Evolutionary conservation across 2,888 invertebrate genomes (phyloP).

Genomic region (Archips xylosteana): DNA sequence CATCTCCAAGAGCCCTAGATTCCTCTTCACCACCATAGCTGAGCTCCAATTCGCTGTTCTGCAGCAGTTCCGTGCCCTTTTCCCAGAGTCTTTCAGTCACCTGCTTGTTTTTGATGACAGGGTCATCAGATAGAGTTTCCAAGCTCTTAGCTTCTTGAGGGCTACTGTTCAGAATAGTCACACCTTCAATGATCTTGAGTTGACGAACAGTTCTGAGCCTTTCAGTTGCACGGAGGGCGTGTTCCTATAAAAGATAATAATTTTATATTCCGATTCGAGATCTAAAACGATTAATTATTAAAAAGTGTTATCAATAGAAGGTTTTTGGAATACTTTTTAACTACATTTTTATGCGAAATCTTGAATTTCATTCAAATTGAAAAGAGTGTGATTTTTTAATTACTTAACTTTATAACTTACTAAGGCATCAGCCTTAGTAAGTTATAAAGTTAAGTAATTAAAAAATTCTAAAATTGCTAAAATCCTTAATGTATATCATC

Average conservation of each 20-base stretch:
- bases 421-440: no score
- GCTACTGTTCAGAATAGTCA: conserved; percentile 70
- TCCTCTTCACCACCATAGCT: conserved; percentile 69
- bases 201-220: conserved; percentile 67
- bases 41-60: conserved; percentile 71
- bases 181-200: conserved; percentile 68
- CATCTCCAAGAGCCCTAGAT: conserved; percentile 68
- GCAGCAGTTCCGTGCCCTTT: conserved; percentile 65
- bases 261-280: no score
- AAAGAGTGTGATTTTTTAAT: no score
- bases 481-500: not conserved
- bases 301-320: no score
- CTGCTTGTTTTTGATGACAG: conserved; percentile 64
- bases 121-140: conserved; percentile 67
- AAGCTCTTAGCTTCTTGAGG: conserved; percentile 69
- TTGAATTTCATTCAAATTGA: no score
- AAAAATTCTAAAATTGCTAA: not conserved
- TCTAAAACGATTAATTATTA: no score
- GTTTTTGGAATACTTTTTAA: no score
- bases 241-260: conserved; percentile 61
- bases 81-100: conserved; percentile 73
- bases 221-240: conserved; percentile 72
- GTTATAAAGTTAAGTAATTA: no score
- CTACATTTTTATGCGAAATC: no score
- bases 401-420: no score